Conservation (phyloP, 2,888 invertebrate species). For the Oasisia sp. region DNA sequence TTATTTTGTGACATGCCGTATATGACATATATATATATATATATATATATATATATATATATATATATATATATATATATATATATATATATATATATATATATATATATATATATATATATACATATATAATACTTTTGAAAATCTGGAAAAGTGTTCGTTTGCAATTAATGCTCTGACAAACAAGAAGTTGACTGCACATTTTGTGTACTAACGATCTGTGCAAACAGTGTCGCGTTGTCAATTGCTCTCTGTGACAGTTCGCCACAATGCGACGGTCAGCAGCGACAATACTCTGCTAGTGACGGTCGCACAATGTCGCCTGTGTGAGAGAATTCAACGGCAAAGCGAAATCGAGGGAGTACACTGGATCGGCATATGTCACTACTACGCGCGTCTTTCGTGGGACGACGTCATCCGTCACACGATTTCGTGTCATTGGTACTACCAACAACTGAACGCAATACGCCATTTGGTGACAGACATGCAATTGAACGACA, state of each 20-base stretch:
- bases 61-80: too few relatives aligned
- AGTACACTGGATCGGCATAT: background rate
- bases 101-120: too few relatives aligned
- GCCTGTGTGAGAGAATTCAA: background rate
- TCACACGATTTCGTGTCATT: background rate
- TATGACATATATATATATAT: too few relatives aligned
- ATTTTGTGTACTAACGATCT: too few relatives aligned
- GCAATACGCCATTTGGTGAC: background rate
- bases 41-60: too few relatives aligned
- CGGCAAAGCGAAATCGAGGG: background rate
- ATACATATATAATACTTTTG: too few relatives aligned
- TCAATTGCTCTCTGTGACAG: background rate
- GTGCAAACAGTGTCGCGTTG: background rate
- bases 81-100: too few relatives aligned
- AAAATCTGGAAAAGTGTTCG: too few relatives aligned
- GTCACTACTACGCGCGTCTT: background rate
- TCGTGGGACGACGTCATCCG: background rate
- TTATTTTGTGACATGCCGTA: too few relatives aligned
- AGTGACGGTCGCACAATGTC: background rate
- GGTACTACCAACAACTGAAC: background rate
- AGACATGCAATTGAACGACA: constrained; percentile 5
- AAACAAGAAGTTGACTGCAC: too few relatives aligned
- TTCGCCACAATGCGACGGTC: background rate
- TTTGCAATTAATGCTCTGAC: too few relatives aligned
- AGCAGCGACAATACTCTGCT: background rate